Evolutionary conservation across 1,140 invertebrate genomes (phyloP).

Genomic region (Calephelis virginiensis): DNA sequence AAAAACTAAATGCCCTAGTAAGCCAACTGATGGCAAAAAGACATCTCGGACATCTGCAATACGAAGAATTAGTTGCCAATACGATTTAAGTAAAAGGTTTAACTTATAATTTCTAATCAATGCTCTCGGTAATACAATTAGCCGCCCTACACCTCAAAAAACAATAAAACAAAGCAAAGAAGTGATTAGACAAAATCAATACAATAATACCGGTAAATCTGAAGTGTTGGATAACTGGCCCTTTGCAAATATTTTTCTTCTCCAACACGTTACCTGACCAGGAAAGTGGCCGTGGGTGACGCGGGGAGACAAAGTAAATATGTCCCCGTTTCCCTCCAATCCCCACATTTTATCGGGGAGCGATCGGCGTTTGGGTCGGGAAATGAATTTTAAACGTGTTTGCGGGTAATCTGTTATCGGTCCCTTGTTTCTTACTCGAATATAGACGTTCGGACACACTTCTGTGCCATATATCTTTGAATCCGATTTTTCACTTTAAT

Average conservation of each 20-base stretch:
- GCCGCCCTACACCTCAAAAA: too few relatives aligned
- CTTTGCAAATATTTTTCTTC: constrained; percentile 74
- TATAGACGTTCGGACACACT: constrained; percentile 65
- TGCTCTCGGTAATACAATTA: too few relatives aligned
- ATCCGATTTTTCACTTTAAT: constrained; percentile 11
- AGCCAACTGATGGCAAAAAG: too few relatives aligned
- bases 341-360: constrained; percentile 76
- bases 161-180: too few relatives aligned
- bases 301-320: constrained; percentile 76
- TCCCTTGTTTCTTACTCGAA: constrained; percentile 73
- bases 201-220: constrained; percentile 42
- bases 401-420: constrained; percentile 79
- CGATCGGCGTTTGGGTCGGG: constrained; percentile 74
- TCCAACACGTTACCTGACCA: constrained; percentile 70
- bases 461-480: constrained; percentile 47
- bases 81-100: too few relatives aligned
- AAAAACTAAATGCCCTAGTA: too few relatives aligned
- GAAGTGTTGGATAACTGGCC: constrained; percentile 57
- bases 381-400: constrained; percentile 79
- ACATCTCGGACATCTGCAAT: too few relatives aligned
- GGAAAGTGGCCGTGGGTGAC: constrained; percentile 65
- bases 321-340: constrained; percentile 68
- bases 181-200: constrained; percentile 18
- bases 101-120: too few relatives aligned
- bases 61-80: too few relatives aligned